A percentile compares a stretch with the other conserved stretches of the same genome.
These are phyloP conservation scores for Anas acuta DNA, from an alignment of 2,797 vertebrate species.

Conservation along the genomic window DNA sequence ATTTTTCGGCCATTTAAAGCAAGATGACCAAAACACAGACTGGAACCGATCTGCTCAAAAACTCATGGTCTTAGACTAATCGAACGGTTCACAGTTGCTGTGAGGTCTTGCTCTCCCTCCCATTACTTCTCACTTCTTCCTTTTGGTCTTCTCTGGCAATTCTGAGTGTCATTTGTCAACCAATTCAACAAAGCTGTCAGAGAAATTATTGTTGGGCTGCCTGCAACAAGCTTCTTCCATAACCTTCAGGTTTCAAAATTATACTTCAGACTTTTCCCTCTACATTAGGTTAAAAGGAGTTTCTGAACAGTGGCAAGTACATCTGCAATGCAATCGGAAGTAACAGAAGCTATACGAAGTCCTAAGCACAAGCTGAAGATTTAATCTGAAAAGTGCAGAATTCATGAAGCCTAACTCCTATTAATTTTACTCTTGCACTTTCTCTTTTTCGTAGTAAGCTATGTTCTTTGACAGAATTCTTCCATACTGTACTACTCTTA, in stretches of 20 bases:
- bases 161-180: not conserved
- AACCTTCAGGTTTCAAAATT: not conserved
- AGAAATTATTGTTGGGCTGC: not conserved
- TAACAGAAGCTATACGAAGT: not conserved
- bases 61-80: fast-evolving
- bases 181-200: not conserved
- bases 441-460: not conserved
- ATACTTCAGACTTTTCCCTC: not conserved
- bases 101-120: not conserved
- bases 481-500: not conserved
- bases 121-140: not conserved
- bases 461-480: not conserved
- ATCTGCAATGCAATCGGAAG: not conserved
- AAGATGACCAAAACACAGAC: not conserved
- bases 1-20: not conserved
- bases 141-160: not conserved
- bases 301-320: not conserved
- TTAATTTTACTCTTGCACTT: not conserved
- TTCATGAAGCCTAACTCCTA: not conserved
- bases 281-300: not conserved
- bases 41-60: not conserved
- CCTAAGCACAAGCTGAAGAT: not conserved
- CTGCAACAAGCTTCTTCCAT: not conserved
- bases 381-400: not conserved
- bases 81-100: fast-evolving